Percentiles rank a stretch among this genome's conserved stretches.
These are phyloP conservation scores for Halictus rubicundus DNA, from an alignment of 1,140 invertebrate genomes.

Conservation along the genomic window DNA sequence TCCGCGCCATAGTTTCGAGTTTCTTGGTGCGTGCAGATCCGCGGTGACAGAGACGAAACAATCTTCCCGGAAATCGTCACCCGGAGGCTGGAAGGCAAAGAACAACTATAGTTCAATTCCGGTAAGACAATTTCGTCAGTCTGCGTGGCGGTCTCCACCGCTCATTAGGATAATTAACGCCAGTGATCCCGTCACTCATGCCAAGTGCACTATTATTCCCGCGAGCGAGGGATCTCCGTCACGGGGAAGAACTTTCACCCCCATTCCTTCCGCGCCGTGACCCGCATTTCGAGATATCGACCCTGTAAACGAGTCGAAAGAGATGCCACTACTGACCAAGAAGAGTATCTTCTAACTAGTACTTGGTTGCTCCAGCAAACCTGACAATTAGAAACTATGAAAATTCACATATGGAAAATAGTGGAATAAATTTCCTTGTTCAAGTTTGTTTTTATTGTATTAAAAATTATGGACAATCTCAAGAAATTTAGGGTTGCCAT, in stretches of 20 bases:
- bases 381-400: background rate
- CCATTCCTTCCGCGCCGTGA: background rate
- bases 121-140: constrained; percentile 1
- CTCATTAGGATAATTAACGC: constrained; percentile 44
- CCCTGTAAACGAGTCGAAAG: background rate
- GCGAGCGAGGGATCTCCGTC: background rate
- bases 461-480: too few species aligned
- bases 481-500: too few species aligned
- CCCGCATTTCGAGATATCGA: constrained; percentile 12
- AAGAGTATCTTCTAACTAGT: too few species aligned
- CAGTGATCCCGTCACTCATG: constrained; percentile 5
- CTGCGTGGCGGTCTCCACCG: background rate
- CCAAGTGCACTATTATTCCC: constrained; percentile 22
- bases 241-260: background rate
- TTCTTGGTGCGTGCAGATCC: background rate
- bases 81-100: background rate
- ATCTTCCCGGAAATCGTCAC: background rate
- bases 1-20: background rate
- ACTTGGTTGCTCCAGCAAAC: background rate
- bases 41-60: background rate
- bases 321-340: too few species aligned
- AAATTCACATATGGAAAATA: too few species aligned
- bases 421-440: too few species aligned
- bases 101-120: background rate
- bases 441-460: too few species aligned